Conservation (phyloP, 2,113 vertebrate genomes). For the Tylochromis polylepis region DNA sequence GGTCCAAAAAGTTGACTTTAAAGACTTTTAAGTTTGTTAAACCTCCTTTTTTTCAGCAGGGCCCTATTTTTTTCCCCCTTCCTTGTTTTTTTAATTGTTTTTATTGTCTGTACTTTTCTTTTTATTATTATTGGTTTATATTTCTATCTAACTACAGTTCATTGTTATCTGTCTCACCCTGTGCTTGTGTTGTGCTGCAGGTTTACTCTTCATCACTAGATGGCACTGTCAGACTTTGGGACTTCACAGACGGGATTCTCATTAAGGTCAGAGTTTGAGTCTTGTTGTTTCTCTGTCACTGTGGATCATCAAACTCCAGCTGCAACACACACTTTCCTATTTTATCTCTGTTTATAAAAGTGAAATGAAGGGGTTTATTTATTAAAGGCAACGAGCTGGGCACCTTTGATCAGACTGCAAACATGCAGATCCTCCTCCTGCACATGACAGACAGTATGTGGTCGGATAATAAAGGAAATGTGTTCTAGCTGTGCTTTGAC, state of each 20-base stretch:
- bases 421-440: neutral
- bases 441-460: neutral
- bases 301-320: neutral
- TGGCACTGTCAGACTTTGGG: constrained; percentile 92
- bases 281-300: neutral
- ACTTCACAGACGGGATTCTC: constrained; percentile 90
- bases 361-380: neutral
- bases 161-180: neutral
- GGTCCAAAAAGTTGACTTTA: neutral
- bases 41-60: neutral
- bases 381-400: neutral
- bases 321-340: neutral
- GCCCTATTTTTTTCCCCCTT: neutral
- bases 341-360: neutral
- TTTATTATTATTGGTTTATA: neutral
- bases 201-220: constrained; percentile 87
- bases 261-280: constrained; percentile 80
- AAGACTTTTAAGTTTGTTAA: neutral
- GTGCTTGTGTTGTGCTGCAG: constrained; percentile 58
- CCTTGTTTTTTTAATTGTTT: neutral
- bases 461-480: neutral
- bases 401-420: neutral
- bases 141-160: neutral
- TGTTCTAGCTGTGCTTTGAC: neutral
- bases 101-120: neutral